phyloP scores from a whole-genome alignment of 2,888 invertebrate species.

The Alentia gelatinosa region DNA sequence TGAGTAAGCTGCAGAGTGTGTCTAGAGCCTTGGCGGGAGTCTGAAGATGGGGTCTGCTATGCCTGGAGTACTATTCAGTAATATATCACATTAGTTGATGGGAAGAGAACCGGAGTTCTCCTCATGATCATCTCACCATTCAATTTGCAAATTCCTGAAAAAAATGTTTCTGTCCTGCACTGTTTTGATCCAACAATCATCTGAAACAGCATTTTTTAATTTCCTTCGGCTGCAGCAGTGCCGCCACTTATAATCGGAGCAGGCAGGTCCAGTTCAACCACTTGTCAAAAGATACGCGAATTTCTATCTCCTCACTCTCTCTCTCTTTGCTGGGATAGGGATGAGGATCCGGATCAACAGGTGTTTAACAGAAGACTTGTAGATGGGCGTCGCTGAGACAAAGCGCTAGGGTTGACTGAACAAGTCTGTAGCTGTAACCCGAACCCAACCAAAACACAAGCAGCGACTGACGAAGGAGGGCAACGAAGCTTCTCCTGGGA shows the following conservation, averaged over 20 bases:
- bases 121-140: conserved; percentile 7
- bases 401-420: neutral
- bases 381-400: too few species aligned
- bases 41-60: neutral
- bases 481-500: neutral
- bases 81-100: conserved; percentile 12
- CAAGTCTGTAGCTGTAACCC: neutral
- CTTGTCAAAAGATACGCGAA: too few species aligned
- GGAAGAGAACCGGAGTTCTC: neutral
- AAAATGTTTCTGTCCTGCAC: neutral
- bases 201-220: neutral
- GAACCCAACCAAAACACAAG: neutral
- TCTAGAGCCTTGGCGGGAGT: neutral
- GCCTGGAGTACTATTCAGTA: conserved; percentile 16
- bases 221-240: neutral
- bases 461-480: neutral
- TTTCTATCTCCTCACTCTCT: neutral
- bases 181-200: neutral
- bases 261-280: neutral
- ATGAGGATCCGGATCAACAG: neutral
- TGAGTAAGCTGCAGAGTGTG: too few species aligned
- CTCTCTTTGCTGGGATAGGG: neutral
- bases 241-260: neutral
- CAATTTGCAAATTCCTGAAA: neutral
- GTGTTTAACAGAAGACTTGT: too few species aligned